Base-by-base conservation (phyloP, 2,888 invertebrate genomes). In the Mamestra brassicae region DNA sequence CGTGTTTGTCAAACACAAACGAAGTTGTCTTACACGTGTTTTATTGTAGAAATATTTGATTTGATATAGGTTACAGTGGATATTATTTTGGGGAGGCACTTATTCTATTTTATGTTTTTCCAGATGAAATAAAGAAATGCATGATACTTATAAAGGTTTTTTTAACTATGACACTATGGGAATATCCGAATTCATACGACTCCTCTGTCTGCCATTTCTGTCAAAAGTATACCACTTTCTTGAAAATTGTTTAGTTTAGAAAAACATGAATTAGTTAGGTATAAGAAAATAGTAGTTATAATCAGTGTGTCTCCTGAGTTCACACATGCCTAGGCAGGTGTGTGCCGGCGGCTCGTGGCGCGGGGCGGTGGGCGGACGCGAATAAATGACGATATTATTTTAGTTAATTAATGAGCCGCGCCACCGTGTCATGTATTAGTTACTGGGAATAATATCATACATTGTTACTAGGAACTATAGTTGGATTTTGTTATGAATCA, bases 321-420 rank as follows among this genome's bases (percentile, higher is more conserved):
- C 36, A 26, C 38, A 36, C 6, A 4, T 0, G 13, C 36, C 3
- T 17, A 52, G 8, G 50, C 50, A 34, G 58, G 58, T 60, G 54
- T 17, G 71, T 13, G 55, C 50, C 38, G 52, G 52, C 13, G 65
- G 38, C 4, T 1, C 7, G 75, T n/a, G 52, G 26, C 11, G 15
- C 26, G 34, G 13, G 2, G 55, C 26, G 11, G 61, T 13, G 45
- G n/a, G 61, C 63, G 81, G 84, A 81, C 84, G 61, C 55, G 70
- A 77, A 77, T 75, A 75, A 80, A 81, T 84, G 81, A 65, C 70
- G 67, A 65, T 84, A 81, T 80, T 84, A 84, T 84, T 84, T 80
- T 69, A 84, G 84, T 81, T 76, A 76, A 81, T 80, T 84, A 80
- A 68, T 58, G 74, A 60, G 68, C 67, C 64, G 68, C 58, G 62